Conservation (phyloP, 2,113 vertebrate genomes). For the Lonchura striata region DNA sequence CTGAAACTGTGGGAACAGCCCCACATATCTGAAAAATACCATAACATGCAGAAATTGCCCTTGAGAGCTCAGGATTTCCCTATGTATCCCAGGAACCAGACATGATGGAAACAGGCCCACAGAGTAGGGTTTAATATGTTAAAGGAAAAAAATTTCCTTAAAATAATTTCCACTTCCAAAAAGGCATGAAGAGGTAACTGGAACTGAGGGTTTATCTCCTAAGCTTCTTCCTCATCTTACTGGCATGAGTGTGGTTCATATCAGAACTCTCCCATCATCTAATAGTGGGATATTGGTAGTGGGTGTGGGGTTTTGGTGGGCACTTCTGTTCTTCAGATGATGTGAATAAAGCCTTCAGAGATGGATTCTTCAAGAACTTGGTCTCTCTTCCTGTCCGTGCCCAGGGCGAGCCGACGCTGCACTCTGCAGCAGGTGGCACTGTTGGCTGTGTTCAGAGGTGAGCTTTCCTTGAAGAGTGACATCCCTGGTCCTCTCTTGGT, state of each 20-base stretch:
- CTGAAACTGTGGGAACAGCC: neutral
- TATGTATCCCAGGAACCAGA: neutral
- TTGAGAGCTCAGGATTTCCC: neutral
- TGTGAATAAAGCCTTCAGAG: neutral
- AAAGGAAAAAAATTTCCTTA: neutral
- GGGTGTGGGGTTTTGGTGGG: neutral
- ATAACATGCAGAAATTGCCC: neutral
- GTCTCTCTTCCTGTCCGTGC: neutral
- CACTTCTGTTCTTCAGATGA: neutral
- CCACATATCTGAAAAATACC: neutral
- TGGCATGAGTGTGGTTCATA: neutral
- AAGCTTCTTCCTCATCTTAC: neutral
- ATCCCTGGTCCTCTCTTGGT: neutral
- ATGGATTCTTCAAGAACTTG: neutral
- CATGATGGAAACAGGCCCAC: neutral
- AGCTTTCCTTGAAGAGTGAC: neutral
- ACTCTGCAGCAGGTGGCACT: constrained; percentile 36
- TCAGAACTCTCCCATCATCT: neutral
- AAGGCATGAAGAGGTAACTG: neutral
- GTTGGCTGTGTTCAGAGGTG: neutral
- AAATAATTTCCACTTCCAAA: neutral
- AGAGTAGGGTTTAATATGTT: neutral
- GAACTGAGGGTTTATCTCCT: neutral
- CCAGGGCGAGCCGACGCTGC: neutral
- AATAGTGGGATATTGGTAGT: neutral